Evolutionary conservation across 1,140 invertebrate genomes (phyloP), one percentile per base, ranked within the genome.

Genomic region (Tetramorium parvispinum): DNA sequence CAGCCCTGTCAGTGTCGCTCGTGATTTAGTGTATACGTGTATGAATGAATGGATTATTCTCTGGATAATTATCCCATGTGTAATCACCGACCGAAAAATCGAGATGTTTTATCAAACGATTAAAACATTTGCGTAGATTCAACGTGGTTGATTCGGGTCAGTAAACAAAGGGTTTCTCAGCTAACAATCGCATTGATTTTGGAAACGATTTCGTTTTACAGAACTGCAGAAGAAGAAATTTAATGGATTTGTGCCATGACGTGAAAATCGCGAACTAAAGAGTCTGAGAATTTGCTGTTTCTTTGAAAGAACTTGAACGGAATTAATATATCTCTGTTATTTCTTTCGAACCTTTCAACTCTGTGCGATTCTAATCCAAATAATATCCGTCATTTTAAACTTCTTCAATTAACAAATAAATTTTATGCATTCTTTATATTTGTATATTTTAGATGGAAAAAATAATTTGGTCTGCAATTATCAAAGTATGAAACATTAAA

Each of bases 141-240:
- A 53, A 40, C 24, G 27, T 8, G 40, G 32, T 0, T 53, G 37
- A 21, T 77, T 57, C 37, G 53, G 66, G 18, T 83, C 88, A 87
- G 88, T 89, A 89, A 89, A 89, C 85, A 89, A 89, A 89, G 85
- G 73, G 77, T 89, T 89, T n/a, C 77, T 65, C 63, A 51, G 18
- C 49, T 16, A 49, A 49, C 46, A 49, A 79, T n/a, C 51, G 11
- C 16, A 16, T 7, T 59, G 51, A 82, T 79, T 68, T 66, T 24
- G 27, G 18, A 18, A 49, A 16, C 13, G 1, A 24, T 24, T 65
- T 18, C n/a, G 13, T n/a, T 59, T 65, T 43, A 32, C 0, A n/a
- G n/a, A 40, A 53, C 16, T 51, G 32, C 37, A 57, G 21, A 57
- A 16, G 8, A 46, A 24, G 37, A 57, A 40, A 21, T 43, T 55